Conservation (phyloP, 2,888 invertebrate species). For the Villa cingulata region DNA sequence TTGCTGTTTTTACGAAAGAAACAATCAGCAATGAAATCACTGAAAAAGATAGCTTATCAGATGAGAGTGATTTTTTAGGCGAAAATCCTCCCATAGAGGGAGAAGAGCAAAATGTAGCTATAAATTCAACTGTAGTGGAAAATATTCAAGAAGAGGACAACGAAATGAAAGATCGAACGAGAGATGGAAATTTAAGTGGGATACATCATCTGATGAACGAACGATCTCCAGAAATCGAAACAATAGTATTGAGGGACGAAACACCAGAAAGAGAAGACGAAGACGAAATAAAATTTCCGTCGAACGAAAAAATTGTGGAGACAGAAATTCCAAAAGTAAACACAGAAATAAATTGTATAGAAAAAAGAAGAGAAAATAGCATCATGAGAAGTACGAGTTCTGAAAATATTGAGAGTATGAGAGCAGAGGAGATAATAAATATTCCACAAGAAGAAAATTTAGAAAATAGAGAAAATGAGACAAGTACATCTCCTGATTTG, state of each 20-base stretch:
- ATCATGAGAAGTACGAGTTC: too few relatives aligned
- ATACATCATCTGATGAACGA: not conserved
- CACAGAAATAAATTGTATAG: too few relatives aligned
- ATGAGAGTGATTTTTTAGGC: not conserved
- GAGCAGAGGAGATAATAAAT: too few relatives aligned
- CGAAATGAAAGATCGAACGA: not conserved
- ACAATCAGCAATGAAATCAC: too few relatives aligned
- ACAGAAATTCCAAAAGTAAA: too few relatives aligned
- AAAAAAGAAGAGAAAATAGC: not conserved
- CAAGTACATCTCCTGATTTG: too few relatives aligned
- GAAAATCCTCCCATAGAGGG: not conserved
- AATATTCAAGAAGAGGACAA: not conserved
- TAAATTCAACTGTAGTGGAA: not conserved
- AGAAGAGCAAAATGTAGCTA: not conserved
- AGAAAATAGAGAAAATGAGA: too few relatives aligned
- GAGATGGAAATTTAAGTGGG: not conserved
- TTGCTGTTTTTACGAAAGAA: constrained; percentile 21
- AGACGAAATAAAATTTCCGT: not conserved
- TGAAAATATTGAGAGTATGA: too few relatives aligned
- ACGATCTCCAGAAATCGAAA: not conserved
- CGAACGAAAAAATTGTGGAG: not conserved
- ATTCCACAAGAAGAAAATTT: too few relatives aligned
- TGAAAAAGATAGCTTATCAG: too few relatives aligned
- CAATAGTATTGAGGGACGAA: not conserved
- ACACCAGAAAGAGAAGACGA: not conserved